Evolutionary conservation across 1,140 invertebrate species (phyloP).

Genomic region (Bombus haemorrhoidalis): DNA sequence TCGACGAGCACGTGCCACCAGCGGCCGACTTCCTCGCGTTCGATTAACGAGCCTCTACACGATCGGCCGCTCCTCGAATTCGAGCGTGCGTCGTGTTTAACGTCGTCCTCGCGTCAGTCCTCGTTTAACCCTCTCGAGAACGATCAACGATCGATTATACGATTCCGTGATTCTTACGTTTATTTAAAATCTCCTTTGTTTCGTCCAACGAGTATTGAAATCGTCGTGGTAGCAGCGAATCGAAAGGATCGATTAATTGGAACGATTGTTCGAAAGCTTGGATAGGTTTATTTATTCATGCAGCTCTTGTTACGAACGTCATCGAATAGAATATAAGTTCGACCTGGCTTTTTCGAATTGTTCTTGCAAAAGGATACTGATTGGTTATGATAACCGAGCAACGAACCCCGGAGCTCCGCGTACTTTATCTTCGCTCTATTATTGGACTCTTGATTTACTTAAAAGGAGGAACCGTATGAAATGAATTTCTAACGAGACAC

Average conservation of each 20-base stretch:
- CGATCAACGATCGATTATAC: slow-evolving; percentile 7
- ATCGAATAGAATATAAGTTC: not conserved
- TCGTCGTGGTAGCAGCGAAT: not conserved
- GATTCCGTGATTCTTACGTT: not conserved
- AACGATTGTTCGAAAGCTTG: not conserved
- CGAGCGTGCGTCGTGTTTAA: not conserved
- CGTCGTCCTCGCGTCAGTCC: not conserved
- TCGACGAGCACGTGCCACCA: slow-evolving; percentile 49
- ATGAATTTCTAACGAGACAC: not conserved
- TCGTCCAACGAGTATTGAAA: not conserved
- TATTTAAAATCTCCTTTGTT: not conserved
- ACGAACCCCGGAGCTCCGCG: not conserved
- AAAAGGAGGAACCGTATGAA: not conserved
- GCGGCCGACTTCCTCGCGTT: not conserved
- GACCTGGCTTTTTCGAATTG: not conserved
- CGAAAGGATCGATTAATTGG: slow-evolving; percentile 21
- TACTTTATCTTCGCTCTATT: not conserved
- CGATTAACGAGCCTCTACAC: slow-evolving; percentile 40
- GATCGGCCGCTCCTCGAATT: not conserved
- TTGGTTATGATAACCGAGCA: not conserved
- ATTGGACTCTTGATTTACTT: not conserved
- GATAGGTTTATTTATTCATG: slow-evolving; percentile 22
- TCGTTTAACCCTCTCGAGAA: not conserved
- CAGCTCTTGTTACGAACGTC: not conserved
- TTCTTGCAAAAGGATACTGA: not conserved